phyloP scores from a whole-genome alignment of 2,797 vertebrate species.

The Lophotriccus pileatus region DNA sequence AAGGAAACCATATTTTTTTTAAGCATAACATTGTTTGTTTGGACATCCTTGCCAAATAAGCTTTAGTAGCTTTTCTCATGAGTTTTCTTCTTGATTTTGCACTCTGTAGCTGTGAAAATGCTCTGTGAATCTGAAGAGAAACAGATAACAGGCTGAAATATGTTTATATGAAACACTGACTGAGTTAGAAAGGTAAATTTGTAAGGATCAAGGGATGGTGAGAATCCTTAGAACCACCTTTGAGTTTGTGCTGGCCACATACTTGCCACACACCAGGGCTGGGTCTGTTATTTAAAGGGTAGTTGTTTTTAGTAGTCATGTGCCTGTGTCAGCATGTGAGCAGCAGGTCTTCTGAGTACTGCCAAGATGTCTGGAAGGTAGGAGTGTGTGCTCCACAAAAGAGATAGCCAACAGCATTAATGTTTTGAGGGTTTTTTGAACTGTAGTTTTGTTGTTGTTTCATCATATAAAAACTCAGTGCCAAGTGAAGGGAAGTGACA shows the following conservation, averaged over 20 bases:
- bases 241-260: not conserved
- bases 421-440: not conserved
- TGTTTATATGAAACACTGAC: not conserved
- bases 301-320: not conserved
- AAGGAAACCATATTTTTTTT: not conserved
- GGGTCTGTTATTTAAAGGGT: not conserved
- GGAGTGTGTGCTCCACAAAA: not conserved
- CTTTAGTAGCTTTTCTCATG: not conserved
- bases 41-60: not conserved
- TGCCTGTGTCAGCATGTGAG: not conserved
- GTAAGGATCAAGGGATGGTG: not conserved
- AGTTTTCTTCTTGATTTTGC: not conserved
- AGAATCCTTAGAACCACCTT: fast-evolving
- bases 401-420: not conserved
- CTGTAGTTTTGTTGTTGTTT: not conserved
- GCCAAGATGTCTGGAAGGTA: not conserved
- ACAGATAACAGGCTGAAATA: not conserved
- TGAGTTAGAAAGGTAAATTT: not conserved
- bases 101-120: not conserved
- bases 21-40: not conserved
- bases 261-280: not conserved
- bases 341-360: not conserved
- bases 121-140: not conserved
- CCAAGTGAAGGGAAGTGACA: not conserved
- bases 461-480: not conserved